These are phyloP conservation scores for Rotaria macrura DNA, from an alignment of 2,888 invertebrate species.

Conservation along the genomic window DNA sequence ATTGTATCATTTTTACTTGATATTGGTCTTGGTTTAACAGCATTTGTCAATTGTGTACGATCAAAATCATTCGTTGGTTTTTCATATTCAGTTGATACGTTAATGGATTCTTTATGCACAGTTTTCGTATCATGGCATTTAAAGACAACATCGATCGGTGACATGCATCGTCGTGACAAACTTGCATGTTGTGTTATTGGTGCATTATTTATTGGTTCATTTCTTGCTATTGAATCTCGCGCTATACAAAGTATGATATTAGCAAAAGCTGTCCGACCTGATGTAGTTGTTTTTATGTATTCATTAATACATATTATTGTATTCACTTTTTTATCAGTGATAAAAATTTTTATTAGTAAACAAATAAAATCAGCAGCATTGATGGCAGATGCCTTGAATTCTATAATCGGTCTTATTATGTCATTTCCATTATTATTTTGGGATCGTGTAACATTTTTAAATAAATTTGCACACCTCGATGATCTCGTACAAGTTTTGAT, in stretches of 20 bases:
- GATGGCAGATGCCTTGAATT: slow-evolving; percentile 16
- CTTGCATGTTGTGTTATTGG: slow-evolving; percentile 14
- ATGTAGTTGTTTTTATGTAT: background rate
- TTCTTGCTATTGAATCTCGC: background rate
- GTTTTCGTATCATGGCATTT: background rate
- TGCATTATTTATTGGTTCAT: slow-evolving; percentile 2
- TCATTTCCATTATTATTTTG: background rate
- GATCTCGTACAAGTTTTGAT: slow-evolving; percentile 20
- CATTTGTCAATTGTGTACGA: slow-evolving; percentile 12
- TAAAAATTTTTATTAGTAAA: slow-evolving; percentile 13
- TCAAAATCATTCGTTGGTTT: background rate
- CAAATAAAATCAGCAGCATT: slow-evolving; percentile 10
- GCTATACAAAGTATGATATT: slow-evolving; percentile 16
- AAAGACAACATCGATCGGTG: background rate
- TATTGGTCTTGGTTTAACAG: slow-evolving; percentile 1
- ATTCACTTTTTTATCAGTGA: background rate
- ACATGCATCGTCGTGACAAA: slow-evolving; percentile 5
- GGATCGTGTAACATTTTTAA: slow-evolving; percentile 5
- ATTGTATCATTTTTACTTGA: background rate
- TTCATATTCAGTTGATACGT: slow-evolving; percentile 8
- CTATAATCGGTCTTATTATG: background rate
- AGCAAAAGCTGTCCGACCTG: background rate
- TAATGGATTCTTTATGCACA: slow-evolving; percentile 8
- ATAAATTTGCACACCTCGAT: slow-evolving; percentile 15
- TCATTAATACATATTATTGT: background rate